Evolutionary conservation across 2,888 invertebrate species (phyloP).

Genomic region (Lacanobia wlatinum): DNA sequence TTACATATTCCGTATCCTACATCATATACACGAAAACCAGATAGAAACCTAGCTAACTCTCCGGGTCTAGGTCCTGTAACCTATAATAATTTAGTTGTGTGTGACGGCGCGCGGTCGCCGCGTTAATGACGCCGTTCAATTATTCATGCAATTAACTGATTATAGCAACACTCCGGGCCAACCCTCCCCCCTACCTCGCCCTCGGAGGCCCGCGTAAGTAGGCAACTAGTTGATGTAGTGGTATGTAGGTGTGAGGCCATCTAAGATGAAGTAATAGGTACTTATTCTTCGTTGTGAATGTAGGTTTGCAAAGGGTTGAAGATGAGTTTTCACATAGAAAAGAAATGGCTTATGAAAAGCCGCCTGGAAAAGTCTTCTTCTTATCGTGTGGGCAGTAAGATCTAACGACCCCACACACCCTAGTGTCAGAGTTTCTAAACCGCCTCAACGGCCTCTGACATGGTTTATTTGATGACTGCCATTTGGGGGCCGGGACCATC

Average conservation of each 20-base stretch:
- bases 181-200: constrained; percentile 21
- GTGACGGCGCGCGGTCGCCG: constrained; percentile 59
- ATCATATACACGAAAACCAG: neutral
- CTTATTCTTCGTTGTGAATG: neutral
- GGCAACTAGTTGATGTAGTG: constrained; percentile 12
- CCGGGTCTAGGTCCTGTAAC: constrained; percentile 54
- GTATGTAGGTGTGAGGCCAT: neutral
- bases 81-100: constrained; percentile 64
- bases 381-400: too few relatives aligned
- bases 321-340: too few relatives aligned
- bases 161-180: constrained; percentile 83
- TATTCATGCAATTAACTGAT: constrained; percentile 91
- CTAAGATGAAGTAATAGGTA: neutral
- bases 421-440: too few relatives aligned
- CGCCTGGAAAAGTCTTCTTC: too few relatives aligned
- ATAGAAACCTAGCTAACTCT: constrained; percentile 19
- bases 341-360: too few relatives aligned
- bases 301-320: too few relatives aligned
- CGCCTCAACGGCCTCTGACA: too few relatives aligned
- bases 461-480: too few relatives aligned
- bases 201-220: constrained; percentile 43
- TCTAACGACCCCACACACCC: too few relatives aligned
- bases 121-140: constrained; percentile 82
- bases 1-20: neutral
- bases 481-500: too few relatives aligned